Evolutionary conservation across 1,140 invertebrate species (phyloP), one percentile per base, ranked within the genome.

Genomic region (Apis dorsata): DNA sequence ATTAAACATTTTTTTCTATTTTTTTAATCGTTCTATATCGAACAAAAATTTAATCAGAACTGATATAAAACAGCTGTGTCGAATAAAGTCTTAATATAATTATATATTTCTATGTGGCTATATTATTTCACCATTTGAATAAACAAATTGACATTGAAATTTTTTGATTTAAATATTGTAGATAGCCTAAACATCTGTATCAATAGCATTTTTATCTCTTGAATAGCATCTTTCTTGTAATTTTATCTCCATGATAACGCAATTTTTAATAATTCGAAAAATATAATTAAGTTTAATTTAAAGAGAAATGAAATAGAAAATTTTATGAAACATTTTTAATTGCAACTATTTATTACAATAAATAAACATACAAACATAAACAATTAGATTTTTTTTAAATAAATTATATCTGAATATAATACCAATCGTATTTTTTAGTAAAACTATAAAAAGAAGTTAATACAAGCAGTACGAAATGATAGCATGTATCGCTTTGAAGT

Each of bases 171-270:
- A 66, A 81, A 65, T 63, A 86, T 88, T 86, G 34, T 80, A 60
- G 17, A 44, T 53, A n/a, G 17, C 49, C 11, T 15, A 62, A 62
- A 85, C 89, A 90, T 82, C 83, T 90, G 89, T 90, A 81, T 90
- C 88, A 88, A 90, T 72, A 90, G 28, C 9, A 65, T 73, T 66
- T 78, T 87, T 89, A 88, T 86, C 76, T 86, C 24, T 28, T 24
- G 7, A 53, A 69, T 75, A 80, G 49, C 53, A 15, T 77, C 57
- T 73, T 66, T 77, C 78, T 85, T 73, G 44, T 63, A 71, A 59
- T 79, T 66, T 80, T 19, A 53, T 86, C 79, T 17, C 12, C 10
- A 11, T 19, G 28, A 69, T 51, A 83, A 63, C 19, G 11, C 13
- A 62, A 28, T 60, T 51, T 19, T 60, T 9, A 13, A 44, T 51